Evolutionary conservation across 1,140 invertebrate genomes (phyloP).

Genomic region (Lerema accius): DNA sequence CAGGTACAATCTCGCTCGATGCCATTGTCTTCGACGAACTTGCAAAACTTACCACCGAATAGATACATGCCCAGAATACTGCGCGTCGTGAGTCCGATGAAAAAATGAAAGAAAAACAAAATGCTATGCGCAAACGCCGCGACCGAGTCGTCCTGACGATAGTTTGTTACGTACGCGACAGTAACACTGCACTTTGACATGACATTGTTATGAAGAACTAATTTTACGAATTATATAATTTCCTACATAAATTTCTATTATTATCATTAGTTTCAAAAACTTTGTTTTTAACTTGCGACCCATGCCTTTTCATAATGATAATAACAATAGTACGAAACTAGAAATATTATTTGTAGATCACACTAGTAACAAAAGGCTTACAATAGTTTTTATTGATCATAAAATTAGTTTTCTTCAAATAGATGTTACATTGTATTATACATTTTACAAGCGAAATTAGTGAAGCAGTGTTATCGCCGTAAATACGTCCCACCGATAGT

Average conservation of each 20-base stretch:
- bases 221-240: slow-evolving; percentile 35
- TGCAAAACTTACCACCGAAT: slow-evolving; percentile 99
- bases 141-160: slow-evolving; percentile 68
- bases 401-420: slow-evolving; percentile 15
- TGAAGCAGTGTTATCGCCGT: slow-evolving; percentile 76
- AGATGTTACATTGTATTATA: slow-evolving; percentile 19
- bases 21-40: slow-evolving; percentile 93
- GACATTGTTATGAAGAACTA: slow-evolving; percentile 40
- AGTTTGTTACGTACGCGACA: slow-evolving; percentile 60
- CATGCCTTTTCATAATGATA: neutral
- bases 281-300: neutral
- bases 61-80: slow-evolving; percentile 99
- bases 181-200: slow-evolving; percentile 65
- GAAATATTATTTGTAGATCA: too few relatives aligned
- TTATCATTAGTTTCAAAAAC: too few relatives aligned
- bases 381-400: slow-evolving; percentile 1
- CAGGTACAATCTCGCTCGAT: slow-evolving; percentile 95
- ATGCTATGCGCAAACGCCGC: slow-evolving; percentile 80
- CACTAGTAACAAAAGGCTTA: too few relatives aligned
- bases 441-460: slow-evolving; percentile 50
- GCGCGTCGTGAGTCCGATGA: slow-evolving; percentile 79
- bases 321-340: too few relatives aligned
- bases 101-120: slow-evolving; percentile 82
- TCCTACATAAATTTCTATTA: too few relatives aligned
- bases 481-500: slow-evolving; percentile 62